phyloP scores from a whole-genome alignment of 1,140 invertebrate species.

The Lasaia peninsularis region DNA sequence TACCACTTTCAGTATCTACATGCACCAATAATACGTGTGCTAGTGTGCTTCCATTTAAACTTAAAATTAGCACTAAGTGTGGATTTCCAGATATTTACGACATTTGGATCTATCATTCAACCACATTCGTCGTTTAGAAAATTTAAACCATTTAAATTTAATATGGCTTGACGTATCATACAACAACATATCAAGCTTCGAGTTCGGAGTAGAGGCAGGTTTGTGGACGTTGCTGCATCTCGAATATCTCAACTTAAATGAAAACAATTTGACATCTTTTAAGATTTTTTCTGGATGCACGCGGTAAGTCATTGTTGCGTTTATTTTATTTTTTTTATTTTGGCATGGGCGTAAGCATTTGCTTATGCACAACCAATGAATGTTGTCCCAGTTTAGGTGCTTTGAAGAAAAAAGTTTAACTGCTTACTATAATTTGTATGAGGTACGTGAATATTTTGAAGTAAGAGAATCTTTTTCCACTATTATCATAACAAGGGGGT shows the following conservation, averaged over 20 bases:
- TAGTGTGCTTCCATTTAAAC: too few species aligned
- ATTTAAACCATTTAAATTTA: slow-evolving; percentile 55
- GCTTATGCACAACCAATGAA: too few species aligned
- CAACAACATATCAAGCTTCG: slow-evolving; percentile 63
- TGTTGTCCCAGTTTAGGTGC: too few species aligned
- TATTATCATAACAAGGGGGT: too few species aligned
- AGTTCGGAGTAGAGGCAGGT: slow-evolving; percentile 40
- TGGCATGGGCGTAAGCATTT: too few species aligned
- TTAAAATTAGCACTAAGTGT: not conserved
- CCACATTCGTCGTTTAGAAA: slow-evolving; percentile 62
- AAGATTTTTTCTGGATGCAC: slow-evolving; percentile 60
- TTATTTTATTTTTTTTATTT: slow-evolving; percentile 11
- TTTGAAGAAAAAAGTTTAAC: too few species aligned
- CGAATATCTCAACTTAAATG: slow-evolving; percentile 62
- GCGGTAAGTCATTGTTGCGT: slow-evolving; percentile 33
- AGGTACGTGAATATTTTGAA: too few species aligned
- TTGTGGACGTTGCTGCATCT: slow-evolving; percentile 62
- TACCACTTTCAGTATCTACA: too few species aligned
- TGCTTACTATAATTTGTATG: too few species aligned
- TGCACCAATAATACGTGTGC: too few species aligned
- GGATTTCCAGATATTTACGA: slow-evolving; percentile 51
- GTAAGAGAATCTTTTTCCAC: too few species aligned
- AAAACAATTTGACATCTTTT: slow-evolving; percentile 63
- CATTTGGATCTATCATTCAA: slow-evolving; percentile 66
- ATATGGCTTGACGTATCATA: slow-evolving; percentile 63